Conservation (phyloP, 2,888 invertebrate species). For the Lasioglossum villosulum region DNA sequence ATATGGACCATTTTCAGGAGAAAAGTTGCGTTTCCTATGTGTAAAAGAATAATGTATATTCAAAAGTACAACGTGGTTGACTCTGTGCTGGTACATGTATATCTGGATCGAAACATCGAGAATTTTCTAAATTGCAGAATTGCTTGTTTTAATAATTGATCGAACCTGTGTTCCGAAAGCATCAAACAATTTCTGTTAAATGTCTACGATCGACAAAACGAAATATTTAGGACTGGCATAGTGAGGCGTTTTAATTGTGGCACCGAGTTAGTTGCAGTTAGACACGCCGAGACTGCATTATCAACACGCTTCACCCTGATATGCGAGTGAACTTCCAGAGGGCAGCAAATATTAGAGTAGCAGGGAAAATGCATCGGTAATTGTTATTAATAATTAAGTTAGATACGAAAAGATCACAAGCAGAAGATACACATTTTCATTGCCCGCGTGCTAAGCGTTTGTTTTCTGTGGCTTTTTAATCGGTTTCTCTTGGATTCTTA, state of each 20-base stretch:
- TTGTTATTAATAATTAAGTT: not conserved
- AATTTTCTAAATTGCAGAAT: too few species aligned
- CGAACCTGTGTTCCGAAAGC: too few species aligned
- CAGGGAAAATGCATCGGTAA: not conserved
- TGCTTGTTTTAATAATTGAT: too few species aligned
- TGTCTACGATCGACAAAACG: too few species aligned
- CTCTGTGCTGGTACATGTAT: too few species aligned
- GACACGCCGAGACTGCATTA: conserved; percentile 43
- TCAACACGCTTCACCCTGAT: conserved; percentile 13
- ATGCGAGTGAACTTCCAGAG: conserved; percentile 38
- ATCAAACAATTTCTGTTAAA: too few species aligned
- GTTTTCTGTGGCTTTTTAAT: not conserved
- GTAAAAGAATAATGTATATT: too few species aligned
- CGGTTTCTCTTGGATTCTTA: not conserved
- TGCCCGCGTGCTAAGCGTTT: too few species aligned
- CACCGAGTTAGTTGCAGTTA: not conserved
- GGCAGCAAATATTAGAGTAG: conserved; percentile 49
- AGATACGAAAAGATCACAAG: not conserved
- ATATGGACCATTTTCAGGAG: too few species aligned
- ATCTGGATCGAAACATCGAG: too few species aligned
- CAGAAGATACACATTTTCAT: not conserved
- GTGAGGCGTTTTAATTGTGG: not conserved
- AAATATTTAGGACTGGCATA: not conserved
- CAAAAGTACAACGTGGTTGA: too few species aligned
- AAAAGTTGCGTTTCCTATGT: too few species aligned